These are phyloP conservation scores for Scarus forsteni DNA, from an alignment of 2,797 vertebrate genomes.

Conservation along the genomic window DNA sequence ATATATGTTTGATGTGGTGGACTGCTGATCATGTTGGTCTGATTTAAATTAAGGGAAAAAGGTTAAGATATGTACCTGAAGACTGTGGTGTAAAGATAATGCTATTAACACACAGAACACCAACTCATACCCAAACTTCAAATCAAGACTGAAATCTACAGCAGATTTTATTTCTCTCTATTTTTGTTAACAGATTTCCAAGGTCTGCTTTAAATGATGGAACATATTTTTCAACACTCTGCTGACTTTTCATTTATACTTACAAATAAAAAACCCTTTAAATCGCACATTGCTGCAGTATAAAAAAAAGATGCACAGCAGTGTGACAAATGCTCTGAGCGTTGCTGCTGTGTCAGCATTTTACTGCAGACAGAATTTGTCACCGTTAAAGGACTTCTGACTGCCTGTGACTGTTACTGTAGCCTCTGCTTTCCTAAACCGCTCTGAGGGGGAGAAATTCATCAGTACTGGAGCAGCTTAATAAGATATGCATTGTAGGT, in stretches of 20 bases:
- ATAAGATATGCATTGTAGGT: conserved; percentile 31
- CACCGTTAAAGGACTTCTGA: conserved; percentile 21
- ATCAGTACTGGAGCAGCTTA: conserved; percentile 20
- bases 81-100: too few species aligned
- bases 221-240: background rate
- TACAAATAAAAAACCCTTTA: background rate
- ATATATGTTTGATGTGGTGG: too few species aligned
- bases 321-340: conserved; percentile 17
- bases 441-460: background rate
- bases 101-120: too few species aligned
- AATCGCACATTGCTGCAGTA: conserved; percentile 7
- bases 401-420: conserved; percentile 9
- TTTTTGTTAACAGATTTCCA: too few species aligned
- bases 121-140: too few species aligned
- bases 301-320: background rate
- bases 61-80: too few species aligned
- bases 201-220: too few species aligned
- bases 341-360: conserved; percentile 21
- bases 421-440: conserved; percentile 15
- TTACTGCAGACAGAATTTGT: background rate
- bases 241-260: background rate
- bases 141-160: too few species aligned
- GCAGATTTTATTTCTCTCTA: too few species aligned
- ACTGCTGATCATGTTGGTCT: too few species aligned
- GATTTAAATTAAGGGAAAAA: too few species aligned